Evolutionary conservation across 2,113 vertebrate species (phyloP).

Genomic region (Oncorhynchus nerka): DNA sequence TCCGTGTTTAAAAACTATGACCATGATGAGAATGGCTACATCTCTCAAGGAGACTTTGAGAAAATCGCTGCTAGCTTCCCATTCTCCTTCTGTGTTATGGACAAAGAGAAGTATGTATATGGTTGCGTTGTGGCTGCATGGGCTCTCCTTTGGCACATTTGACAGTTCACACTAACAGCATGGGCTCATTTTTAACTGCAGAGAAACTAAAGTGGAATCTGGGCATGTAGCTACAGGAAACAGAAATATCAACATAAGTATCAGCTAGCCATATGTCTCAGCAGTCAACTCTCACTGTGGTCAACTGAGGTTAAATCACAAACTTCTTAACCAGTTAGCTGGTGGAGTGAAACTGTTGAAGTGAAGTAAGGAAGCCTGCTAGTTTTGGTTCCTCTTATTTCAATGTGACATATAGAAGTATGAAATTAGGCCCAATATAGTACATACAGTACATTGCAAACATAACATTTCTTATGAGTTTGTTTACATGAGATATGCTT

Average conservation of each 20-base stretch:
- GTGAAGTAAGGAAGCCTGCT: neutral
- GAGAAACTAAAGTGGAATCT: conserved; percentile 49
- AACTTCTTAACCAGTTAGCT: no score
- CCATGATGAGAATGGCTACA: conserved; percentile 92
- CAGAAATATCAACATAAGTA: conserved; percentile 31
- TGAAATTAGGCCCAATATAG: neutral
- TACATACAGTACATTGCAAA: no score
- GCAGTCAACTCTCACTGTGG: neutral
- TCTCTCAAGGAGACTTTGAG: conserved; percentile 94
- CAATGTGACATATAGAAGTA: no score
- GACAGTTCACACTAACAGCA: neutral
- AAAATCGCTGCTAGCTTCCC: conserved; percentile 95
- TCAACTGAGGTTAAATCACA: neutral
- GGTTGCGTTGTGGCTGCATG: conserved; percentile 18
- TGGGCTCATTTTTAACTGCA: neutral
- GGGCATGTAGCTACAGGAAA: conserved; percentile 52
- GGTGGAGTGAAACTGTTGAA: neutral
- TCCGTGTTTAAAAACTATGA: conserved; percentile 98
- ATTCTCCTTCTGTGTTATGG: conserved; percentile 96
- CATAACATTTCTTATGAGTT: neutral
- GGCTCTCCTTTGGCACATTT: neutral
- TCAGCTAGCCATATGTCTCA: conserved; percentile 13
- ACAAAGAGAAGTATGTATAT: conserved; percentile 87
- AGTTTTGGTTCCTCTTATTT: neutral
- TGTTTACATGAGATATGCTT: neutral